Evolutionary conservation across 2,797 vertebrate genomes (phyloP).

Genomic region (Capromys pilorides): DNA sequence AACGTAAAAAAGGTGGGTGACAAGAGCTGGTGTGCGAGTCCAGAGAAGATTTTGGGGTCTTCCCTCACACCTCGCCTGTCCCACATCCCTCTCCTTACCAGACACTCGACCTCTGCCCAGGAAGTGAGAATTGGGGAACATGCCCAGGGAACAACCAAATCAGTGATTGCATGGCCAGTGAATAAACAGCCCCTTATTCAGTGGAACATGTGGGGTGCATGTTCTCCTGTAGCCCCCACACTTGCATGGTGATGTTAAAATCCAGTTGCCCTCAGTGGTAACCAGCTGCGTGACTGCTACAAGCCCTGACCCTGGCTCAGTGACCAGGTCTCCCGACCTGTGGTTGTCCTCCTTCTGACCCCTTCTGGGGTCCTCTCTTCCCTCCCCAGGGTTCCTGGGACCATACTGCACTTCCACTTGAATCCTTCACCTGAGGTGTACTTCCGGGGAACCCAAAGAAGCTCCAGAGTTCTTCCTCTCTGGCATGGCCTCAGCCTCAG

Average conservation of each 20-base stretch:
- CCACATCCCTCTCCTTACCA: background rate
- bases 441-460: background rate
- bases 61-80: background rate
- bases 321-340: background rate
- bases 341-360: background rate
- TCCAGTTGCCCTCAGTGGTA: background rate
- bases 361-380: background rate
- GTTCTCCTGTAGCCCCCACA: background rate
- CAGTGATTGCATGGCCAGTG: rapidly evolving
- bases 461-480: background rate
- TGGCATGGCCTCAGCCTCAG: background rate
- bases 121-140: background rate
- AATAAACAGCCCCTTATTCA: background rate
- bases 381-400: background rate
- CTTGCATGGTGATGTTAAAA: background rate
- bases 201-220: background rate
- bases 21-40: background rate
- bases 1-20: background rate
- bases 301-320: background rate
- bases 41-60: background rate
- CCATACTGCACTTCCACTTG: background rate
- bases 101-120: background rate
- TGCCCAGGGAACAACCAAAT: background rate
- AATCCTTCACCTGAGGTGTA: background rate
- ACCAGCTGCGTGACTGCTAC: background rate